Conservation (phyloP, 2,113 vertebrate genomes). For the Genyomyrus donnyi region DNA sequence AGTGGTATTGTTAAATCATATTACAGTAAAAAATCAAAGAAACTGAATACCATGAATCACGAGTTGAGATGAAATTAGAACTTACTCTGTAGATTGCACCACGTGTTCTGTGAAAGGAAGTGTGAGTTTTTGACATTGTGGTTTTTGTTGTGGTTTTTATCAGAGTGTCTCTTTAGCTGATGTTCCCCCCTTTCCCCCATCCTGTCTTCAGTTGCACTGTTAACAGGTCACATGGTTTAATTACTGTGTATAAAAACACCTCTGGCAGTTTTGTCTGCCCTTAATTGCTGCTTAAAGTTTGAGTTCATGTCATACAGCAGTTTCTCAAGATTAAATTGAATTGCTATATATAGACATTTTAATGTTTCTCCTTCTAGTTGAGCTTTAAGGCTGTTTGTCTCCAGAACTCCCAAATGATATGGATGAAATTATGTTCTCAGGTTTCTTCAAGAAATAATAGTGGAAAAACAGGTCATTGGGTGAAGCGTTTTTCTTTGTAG, state of each 20-base stretch:
- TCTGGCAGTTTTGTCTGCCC: background rate
- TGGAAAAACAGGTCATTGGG: background rate
- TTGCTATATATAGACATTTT: slow-evolving; percentile 2
- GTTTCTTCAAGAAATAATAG: background rate
- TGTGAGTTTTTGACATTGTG: background rate
- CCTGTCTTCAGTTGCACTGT: background rate
- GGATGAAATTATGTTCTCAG: background rate
- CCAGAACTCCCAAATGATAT: background rate
- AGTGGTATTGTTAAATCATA: background rate
- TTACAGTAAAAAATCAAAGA: background rate
- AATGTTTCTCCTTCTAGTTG: background rate
- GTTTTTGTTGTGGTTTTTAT: background rate
- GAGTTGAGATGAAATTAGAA: background rate
- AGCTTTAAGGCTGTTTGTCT: slow-evolving; percentile 2
- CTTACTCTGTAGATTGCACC: background rate
- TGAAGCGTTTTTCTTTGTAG: background rate
- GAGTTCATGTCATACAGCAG: background rate
- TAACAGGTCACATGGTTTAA: background rate
- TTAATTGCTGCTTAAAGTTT: background rate
- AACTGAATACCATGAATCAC: background rate
- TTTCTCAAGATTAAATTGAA: slow-evolving; percentile 7
- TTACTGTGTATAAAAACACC: background rate
- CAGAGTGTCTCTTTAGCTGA: background rate
- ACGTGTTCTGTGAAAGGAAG: background rate
- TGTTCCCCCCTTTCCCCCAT: background rate